Conservation (phyloP, 2,888 invertebrate genomes). For the Drosophila peninsularis region DNA sequence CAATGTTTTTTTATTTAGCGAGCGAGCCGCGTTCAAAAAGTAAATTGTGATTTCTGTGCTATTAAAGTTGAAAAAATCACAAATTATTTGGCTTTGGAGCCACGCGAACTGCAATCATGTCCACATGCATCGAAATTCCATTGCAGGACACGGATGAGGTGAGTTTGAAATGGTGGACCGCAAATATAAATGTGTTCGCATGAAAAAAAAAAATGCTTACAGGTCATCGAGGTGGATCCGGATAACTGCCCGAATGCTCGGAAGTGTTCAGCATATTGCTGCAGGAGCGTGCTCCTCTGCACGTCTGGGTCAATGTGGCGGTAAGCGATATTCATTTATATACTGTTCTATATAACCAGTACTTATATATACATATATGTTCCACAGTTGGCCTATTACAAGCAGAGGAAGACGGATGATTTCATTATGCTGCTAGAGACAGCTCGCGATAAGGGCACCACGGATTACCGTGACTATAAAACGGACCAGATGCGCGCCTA, state of each 20-base stretch:
- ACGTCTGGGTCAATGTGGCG: conserved; percentile 98
- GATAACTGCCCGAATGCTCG: conserved; percentile 97
- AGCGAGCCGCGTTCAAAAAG: conserved; percentile 30
- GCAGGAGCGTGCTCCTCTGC: conserved; percentile 96
- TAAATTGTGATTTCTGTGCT: conserved; percentile 23
- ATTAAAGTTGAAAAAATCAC: conserved; percentile 18
- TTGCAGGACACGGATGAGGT: conserved; percentile 97
- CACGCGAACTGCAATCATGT: conserved; percentile 69
- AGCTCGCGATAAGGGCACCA: conserved; percentile 93
- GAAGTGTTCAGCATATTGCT: conserved; percentile 97
- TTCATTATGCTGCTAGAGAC: conserved; percentile 97
- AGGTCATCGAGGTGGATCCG: conserved; percentile 98
- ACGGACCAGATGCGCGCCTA: conserved; percentile 98
- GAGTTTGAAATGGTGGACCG: conserved; percentile 52
- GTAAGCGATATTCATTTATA: conserved; percentile 87
- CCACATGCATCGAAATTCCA: conserved; percentile 94
- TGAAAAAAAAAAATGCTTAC: conserved; percentile 55
- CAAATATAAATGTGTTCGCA: conserved; percentile 3
- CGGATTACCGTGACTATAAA: conserved; percentile 95
- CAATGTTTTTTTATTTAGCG: conserved; percentile 33
- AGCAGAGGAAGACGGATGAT: conserved; percentile 95
- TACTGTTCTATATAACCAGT: too few species aligned
- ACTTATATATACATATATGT: background rate
- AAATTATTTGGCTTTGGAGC: conserved; percentile 54
- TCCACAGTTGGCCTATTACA: conserved; percentile 96